Evolutionary conservation across 2,113 vertebrate species (phyloP), one percentile per base, ranked within the genome.

Genomic region (Gracilinanus agilis): DNA sequence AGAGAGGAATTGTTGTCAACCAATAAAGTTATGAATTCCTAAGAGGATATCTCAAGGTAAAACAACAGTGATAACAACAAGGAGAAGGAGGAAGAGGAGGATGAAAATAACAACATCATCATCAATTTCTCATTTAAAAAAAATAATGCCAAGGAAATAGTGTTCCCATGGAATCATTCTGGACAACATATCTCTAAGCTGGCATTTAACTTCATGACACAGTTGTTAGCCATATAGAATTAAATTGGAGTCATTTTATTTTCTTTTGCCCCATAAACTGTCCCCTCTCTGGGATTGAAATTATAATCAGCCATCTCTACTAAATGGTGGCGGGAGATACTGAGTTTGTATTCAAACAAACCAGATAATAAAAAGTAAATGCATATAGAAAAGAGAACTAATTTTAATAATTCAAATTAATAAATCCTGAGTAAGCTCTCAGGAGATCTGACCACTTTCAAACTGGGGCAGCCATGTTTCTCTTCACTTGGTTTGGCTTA

Each of bases 391-490:
- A 95, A 93, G 6, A 53, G 34, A 34, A 7, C 25, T 25, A 89
- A 90, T 95, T n/a, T n/a, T 89, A 67, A 0, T 44, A 56, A 7
- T 93, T 97, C 53, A 91, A 55, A 6, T 92, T 3, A 10, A 67
- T 9, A 8, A 67, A 75, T 1, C 67, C 94, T 96, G 95, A 88
- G n/a, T 92, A 83, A 10, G n/a, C 91, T 97, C 95, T 97, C 34
- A 89, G n/a, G 94, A 93, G 53, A 54, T 24, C 55, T 93, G 89
- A 40, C 34, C 1, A 75, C 10, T 95, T 96, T 83, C 75, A 95
- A 95, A 94, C 44, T 55, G 53, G 9, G 49, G 8, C 6, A 93
- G 56, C 91, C 29, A 95, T 89, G 19, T 88, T 40, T 23, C 19
- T 83, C 19, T 40, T 83, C n/a, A 9, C 16, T 83, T 94, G 53